Base-by-base conservation (phyloP, 1,140 invertebrate species). In the Brachystomella parvula region DNA sequence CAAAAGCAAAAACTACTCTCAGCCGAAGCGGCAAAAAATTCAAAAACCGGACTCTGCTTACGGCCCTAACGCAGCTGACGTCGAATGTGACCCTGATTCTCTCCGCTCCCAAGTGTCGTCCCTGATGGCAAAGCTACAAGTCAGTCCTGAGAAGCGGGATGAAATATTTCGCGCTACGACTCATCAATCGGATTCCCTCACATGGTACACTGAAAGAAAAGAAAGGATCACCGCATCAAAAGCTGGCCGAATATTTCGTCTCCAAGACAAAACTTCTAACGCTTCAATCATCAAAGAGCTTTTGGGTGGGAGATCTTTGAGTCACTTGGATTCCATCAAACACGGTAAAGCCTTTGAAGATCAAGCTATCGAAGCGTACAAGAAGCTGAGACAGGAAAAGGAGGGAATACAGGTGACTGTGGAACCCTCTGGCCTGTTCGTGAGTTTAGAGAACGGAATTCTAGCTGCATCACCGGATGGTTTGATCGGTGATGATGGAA, bases 391-490 rank as follows among this genome's bases (percentile, higher is more conserved):
- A n/a, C n/a, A n/a, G n/a, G n/a, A n/a, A n/a, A n/a, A n/a, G n/a
- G n/a, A n/a, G n/a, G n/a, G n/a, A 29, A 58, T 9, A 12, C 61
- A 66, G 29, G 66, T 71, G 24, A 68, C 70, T 62, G 71, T 77
- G 9, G 49, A 69, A 53, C 61, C 66, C 35, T 77, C 76, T 67
- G 77, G 78, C 6, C 70, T 81, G 1, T 77, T 77, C 65, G 74
- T 81, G 35, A 74, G 76, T 67, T n/a, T 61, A 6, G 66, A 77
- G 58, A 35, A 71, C 15, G 74, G 74, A 2, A 77, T 69, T 61
- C 61, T 82, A 3, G 78, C 72, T 39, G 77, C 76, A 15, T 73
- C 74, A 0, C 78, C 78, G 29, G 78, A 81, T 75, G 78, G 79
- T 24, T 53, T 80, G 0, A 68, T 78, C 30, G 74, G 70, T n/a